Evolutionary conservation across 2,888 invertebrate species (phyloP), one percentile per base, ranked within the genome.

Genomic region (Caradrina clavipalpis): DNA sequence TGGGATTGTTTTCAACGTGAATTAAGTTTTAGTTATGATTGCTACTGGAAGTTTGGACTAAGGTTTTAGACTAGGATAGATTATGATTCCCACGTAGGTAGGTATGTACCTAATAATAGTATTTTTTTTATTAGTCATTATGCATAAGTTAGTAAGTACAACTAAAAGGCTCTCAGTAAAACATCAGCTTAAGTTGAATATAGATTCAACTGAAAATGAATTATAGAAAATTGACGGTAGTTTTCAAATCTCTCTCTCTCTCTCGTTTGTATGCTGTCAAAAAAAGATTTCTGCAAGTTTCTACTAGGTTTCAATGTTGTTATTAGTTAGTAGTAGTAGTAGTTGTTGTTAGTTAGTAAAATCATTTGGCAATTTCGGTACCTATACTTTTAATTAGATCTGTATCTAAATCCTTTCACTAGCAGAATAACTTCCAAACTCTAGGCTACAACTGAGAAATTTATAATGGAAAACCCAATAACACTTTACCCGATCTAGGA

Each of bases 1-100:
- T 55, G 19, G n/a, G 39, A 54, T 81, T 51, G 56, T 64, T 65
- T 58, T 69, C 51, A 54, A 80, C 62, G 39, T 57, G 26, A 67
- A 63, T 66, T 54, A 39, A 50, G 21, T 42, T 63, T 51, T 51
- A 60, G 47, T 11, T 53, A 13, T 10, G 50, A 45, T 58, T 60
- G n/a, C 31, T 61, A 63, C 35, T 35, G 15, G 21, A 22, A 8
- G 31, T 31, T 53, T 22, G 17, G 57, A 11, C 47, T 3, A 26
- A 26, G 2, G 4, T 56, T 39, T 22, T 7, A 45, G 45, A 22
- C 19, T 19, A 15, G 68, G 31, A 31, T 67, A 15, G 39, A 31
- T 21, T 67, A 26, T 67, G 5, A 19, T 67, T 15, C 2, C 8
- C 22, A 22, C 17, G 8, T 26, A 21, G 6, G 22, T 26, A 17